Base-by-base conservation (phyloP, 2,888 invertebrate genomes). In the Prosapia bicincta region DNA sequence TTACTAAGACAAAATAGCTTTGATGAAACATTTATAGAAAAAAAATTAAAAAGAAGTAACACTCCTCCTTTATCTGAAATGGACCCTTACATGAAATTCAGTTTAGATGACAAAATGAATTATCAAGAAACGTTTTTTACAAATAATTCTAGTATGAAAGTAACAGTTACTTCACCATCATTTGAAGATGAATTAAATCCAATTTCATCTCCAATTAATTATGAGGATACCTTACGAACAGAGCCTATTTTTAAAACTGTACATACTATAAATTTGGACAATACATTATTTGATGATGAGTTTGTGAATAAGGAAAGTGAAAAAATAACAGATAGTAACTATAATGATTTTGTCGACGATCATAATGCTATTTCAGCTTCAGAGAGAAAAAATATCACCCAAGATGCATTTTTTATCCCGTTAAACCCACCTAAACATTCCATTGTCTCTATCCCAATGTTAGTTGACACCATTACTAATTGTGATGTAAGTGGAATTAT, bases 1-100 rank as follows among this genome's bases (percentile, higher is more conserved):
- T 32, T 72, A 66, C n/a, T 26, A 7, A 30, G 67, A 15, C 72
- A 72, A 67, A 38, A 66, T 3, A 72, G 72, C 32, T 67, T 66
- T 72, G 72, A 72, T 72, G 26, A 43, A n/a, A 54, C 54, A n/a
- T 25, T 10, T 23, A 9, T 25, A 3, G 28, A 54, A 1, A 70
- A 67, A n/a, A 32, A 54, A 3, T 20, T n/a, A 26, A 66, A 72
- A 54, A 65, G 74, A 43, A 74, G 77, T 71, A 75, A 72, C 24
- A 79, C 79, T 1, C 79, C 79, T 24, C 79, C 79, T 10, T 25
- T 79, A 13, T 79, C 79, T 15, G 79, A 79, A 70, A 79, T 79
- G 79, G 75, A 77, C 25, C 77, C 75, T 5, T 71, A 71, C 69
- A 72, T 68, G 28, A 72, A 72, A 69, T 72, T 66, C 28, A 72